phyloP scores from a whole-genome alignment of 1,140 invertebrate species.

The Mya arenaria region DNA sequence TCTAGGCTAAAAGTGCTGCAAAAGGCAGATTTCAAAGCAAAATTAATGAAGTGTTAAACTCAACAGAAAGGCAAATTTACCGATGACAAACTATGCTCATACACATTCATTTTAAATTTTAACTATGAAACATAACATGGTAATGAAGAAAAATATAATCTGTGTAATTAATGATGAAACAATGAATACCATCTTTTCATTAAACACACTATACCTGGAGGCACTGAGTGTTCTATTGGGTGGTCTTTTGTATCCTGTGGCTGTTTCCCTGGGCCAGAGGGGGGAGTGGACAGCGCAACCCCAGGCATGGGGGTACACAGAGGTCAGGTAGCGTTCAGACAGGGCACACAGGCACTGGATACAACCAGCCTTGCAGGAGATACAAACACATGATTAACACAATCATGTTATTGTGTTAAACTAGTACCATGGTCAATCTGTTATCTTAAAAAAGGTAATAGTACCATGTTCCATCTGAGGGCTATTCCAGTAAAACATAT shows the following conservation, averaged over 20 bases:
- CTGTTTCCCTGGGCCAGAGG: constrained; percentile 63
- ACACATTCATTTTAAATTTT: background rate
- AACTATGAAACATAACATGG: background rate
- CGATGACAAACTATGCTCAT: background rate
- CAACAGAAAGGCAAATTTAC: background rate
- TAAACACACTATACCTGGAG: constrained; percentile 65
- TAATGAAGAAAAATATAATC: background rate
- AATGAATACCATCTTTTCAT: too few relatives aligned
- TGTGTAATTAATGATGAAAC: background rate
- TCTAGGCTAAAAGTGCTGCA: constrained; percentile 73
- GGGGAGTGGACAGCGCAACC: constrained; percentile 77
- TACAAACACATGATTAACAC: too few relatives aligned
- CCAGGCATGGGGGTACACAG: constrained; percentile 81
- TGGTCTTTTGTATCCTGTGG: constrained; percentile 60
- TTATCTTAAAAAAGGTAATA: too few relatives aligned
- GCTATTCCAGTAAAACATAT: too few relatives aligned
- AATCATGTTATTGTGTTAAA: too few relatives aligned
- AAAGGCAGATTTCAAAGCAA: too few relatives aligned
- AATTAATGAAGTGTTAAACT: background rate
- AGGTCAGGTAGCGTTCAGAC: constrained; percentile 80
- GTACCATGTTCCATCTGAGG: too few relatives aligned
- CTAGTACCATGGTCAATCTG: too few relatives aligned
- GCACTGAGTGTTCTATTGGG: constrained; percentile 72
- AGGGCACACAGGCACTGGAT: constrained; percentile 81
- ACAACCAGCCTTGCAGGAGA: constrained; percentile 83